Evolutionary conservation across 2,888 invertebrate species (phyloP).

Genomic region (Epistrophe grossulariae): DNA sequence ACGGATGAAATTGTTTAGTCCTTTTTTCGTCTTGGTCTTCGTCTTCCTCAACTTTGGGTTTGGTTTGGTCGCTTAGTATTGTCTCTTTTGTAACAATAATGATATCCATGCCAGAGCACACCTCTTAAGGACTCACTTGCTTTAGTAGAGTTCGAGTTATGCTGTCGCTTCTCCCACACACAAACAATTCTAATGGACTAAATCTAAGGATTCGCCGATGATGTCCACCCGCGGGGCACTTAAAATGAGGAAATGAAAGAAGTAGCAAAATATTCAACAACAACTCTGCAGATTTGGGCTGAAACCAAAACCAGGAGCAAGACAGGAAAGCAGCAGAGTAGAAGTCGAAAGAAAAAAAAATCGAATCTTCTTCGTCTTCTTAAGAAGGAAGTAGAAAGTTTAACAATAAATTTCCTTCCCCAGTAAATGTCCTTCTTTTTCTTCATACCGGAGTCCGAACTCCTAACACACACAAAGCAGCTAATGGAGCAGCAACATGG

Average conservation of each 20-base stretch:
- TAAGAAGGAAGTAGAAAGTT: conserved; percentile 69
- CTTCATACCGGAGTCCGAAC: background rate
- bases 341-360: conserved; percentile 11
- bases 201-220: conserved; percentile 68
- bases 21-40: conserved; percentile 22
- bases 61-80: conserved; percentile 49
- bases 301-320: background rate
- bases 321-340: background rate
- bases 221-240: conserved; percentile 74
- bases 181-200: conserved; percentile 67
- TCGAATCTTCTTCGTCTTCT: conserved; percentile 13
- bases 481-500: conserved; percentile 75
- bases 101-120: conserved; percentile 73
- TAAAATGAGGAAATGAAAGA: conserved; percentile 72
- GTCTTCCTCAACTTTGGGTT: conserved; percentile 22
- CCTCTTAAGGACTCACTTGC: conserved; percentile 65
- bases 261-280: conserved; percentile 73
- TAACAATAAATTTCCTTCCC: conserved; percentile 75
- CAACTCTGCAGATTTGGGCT: conserved; percentile 23
- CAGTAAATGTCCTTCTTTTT: conserved; percentile 65
- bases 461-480: conserved; percentile 61
- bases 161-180: conserved; percentile 25
- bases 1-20: conserved; percentile 75
- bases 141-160: background rate
- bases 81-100: conserved; percentile 71